Conservation (phyloP, 1,140 invertebrate species). For the Orchesella cincta region DNA sequence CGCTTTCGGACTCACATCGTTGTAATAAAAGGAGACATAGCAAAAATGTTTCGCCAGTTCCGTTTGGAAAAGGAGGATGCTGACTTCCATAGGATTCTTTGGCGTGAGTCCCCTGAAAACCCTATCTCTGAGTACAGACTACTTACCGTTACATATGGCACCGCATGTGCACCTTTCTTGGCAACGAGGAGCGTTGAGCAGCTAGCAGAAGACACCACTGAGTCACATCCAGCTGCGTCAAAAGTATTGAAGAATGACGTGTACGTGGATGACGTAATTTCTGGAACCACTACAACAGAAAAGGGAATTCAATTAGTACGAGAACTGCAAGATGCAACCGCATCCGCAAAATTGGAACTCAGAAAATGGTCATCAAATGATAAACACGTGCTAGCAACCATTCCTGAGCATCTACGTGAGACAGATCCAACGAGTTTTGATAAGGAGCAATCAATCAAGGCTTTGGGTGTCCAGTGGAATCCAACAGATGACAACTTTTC, state of each 20-base stretch:
- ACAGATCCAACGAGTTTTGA: not conserved
- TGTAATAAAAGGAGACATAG: constrained; percentile 56
- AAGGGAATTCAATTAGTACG: not conserved
- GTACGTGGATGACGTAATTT: constrained; percentile 8
- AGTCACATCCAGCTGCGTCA: not conserved
- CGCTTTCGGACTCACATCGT: constrained; percentile 54
- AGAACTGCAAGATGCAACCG: not conserved
- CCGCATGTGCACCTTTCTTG: constrained; percentile 39
- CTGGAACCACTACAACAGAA: not conserved
- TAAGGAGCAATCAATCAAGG: constrained; percentile 25
- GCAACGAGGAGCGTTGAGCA: constrained; percentile 46
- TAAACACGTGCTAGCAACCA: not conserved
- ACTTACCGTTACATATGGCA: constrained; percentile 24
- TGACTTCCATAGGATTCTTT: constrained; percentile 43
- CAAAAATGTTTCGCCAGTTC: constrained; percentile 55
- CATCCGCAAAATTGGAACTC: not conserved
- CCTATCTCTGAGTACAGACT: not conserved
- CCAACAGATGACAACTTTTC: constrained; percentile 32
- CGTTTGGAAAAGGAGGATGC: constrained; percentile 30
- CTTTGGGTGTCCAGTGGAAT: constrained; percentile 44
- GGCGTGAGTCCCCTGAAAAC: constrained; percentile 26
- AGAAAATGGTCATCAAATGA: constrained; percentile 21
- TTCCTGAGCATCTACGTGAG: constrained; percentile 23
- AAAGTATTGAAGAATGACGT: not conserved
- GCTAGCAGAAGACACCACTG: not conserved